Percentiles rank a stretch among this genome's conserved stretches.
These are phyloP conservation scores for Egretta garzetta DNA, from an alignment of 2,113 vertebrate genomes.

Conservation along the genomic window DNA sequence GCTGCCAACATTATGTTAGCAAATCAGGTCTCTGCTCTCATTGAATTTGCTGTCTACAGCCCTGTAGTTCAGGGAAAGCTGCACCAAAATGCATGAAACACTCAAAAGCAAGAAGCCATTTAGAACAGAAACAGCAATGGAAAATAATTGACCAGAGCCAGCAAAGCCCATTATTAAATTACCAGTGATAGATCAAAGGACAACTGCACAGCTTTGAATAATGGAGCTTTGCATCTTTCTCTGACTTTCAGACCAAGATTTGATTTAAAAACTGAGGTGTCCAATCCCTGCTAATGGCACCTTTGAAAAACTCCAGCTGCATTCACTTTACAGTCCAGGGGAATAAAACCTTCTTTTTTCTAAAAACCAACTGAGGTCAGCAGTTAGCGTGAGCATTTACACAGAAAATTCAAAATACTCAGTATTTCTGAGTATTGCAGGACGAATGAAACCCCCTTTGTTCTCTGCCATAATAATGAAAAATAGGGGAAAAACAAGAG, in stretches of 20 bases:
- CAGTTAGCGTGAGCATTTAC: neutral
- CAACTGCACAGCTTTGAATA: slow-evolving; percentile 24
- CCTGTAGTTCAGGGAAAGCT: neutral
- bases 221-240: slow-evolving; percentile 29
- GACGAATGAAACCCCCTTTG: neutral
- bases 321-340: neutral
- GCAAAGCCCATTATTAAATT: slow-evolving; percentile 30
- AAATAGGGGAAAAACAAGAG: neutral
- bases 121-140: neutral
- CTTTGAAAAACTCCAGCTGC: slow-evolving; percentile 32
- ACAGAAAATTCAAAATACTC: neutral
- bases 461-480: neutral
- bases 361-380: neutral
- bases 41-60: neutral
- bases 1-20: neutral
- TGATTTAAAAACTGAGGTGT: slow-evolving; percentile 33
- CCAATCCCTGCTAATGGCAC: neutral
- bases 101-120: slow-evolving; percentile 20
- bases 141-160: slow-evolving; percentile 14
- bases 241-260: slow-evolving; percentile 5
- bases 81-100: neutral
- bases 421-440: neutral
- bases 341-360: neutral
- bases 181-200: slow-evolving; percentile 46
- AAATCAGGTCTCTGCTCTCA: neutral